Evolutionary conservation across 2,113 vertebrate species (phyloP).

Genomic region (Camelus dromedarius): DNA sequence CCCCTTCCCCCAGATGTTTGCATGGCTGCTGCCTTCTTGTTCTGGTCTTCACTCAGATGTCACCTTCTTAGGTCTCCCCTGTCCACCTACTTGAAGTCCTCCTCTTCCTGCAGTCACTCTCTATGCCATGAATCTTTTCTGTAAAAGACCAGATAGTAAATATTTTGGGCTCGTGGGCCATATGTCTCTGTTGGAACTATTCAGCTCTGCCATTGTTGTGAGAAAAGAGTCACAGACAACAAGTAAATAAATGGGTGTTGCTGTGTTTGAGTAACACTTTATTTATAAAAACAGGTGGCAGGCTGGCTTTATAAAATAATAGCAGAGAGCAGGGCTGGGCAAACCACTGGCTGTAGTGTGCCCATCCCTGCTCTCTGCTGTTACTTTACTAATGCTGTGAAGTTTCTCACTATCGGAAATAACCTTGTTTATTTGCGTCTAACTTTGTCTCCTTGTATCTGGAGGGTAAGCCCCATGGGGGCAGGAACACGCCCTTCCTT

Average conservation of each 20-base stretch:
- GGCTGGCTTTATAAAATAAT: background rate
- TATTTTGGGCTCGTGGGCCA: background rate
- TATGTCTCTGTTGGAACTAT: background rate
- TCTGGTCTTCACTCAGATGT: background rate
- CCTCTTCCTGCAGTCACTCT: no score
- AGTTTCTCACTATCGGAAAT: background rate
- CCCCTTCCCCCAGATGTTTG: background rate
- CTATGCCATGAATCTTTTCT: background rate
- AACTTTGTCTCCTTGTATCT: background rate
- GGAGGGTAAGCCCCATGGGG: rapidly evolving
- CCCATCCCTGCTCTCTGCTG: background rate
- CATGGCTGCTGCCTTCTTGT: background rate
- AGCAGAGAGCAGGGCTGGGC: background rate
- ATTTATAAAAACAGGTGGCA: background rate
- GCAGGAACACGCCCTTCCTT: background rate
- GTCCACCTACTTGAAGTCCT: background rate
- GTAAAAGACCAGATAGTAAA: background rate
- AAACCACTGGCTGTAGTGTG: no score
- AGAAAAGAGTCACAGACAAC: background rate
- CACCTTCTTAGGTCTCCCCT: background rate
- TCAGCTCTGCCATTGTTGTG: background rate
- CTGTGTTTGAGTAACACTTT: background rate
- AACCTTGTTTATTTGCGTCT: background rate
- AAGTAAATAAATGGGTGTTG: background rate
- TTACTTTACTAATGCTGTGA: background rate